Evolutionary conservation across 2,888 invertebrate species (phyloP).

Genomic region (Frankliniella fusca): DNA sequence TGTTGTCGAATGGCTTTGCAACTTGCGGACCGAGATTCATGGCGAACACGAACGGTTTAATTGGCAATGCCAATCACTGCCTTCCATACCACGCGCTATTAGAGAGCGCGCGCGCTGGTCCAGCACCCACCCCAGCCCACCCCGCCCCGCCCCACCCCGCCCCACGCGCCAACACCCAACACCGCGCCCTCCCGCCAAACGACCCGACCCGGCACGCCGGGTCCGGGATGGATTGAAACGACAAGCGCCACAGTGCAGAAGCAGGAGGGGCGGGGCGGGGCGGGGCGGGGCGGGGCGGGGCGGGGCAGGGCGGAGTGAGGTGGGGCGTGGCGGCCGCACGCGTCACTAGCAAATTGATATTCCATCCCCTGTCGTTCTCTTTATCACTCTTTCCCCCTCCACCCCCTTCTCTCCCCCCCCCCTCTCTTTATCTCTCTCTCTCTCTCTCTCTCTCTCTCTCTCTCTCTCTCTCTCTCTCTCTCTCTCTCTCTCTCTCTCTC

Average conservation of each 20-base stretch:
- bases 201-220: not conserved
- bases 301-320: not conserved
- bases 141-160: not conserved
- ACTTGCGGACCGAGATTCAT: not conserved
- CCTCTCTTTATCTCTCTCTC: not conserved
- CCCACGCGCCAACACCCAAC: not conserved
- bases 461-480: conserved; percentile 19
- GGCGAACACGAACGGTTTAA: not conserved
- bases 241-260: not conserved
- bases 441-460: conserved; percentile 7
- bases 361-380: not conserved
- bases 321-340: not conserved
- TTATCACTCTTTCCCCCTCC: not conserved
- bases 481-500: conserved; percentile 9
- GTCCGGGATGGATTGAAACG: not conserved
- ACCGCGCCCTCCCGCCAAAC: not conserved
- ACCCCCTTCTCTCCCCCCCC: not conserved
- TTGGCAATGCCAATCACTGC: not conserved
- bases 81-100: not conserved
- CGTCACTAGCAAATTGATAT: not conserved
- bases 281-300: not conserved
- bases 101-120: not conserved
- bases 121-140: not conserved
- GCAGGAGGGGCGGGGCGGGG: not conserved
- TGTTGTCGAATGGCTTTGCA: no score